Conservation (phyloP, 2,888 invertebrate genomes). For the Romanomermis culicivorax region DNA sequence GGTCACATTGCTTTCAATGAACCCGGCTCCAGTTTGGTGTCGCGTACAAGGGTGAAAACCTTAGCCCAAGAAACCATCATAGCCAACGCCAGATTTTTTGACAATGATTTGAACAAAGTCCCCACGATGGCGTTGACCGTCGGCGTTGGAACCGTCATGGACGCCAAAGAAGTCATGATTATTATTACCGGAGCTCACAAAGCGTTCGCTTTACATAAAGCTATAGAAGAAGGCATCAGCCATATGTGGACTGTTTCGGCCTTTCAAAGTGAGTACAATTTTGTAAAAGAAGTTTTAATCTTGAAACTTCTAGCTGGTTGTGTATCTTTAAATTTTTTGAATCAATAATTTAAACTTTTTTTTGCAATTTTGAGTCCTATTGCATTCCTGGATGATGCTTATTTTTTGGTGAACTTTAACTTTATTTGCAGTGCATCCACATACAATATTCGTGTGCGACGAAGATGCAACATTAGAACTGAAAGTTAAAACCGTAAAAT, state of each 20-base stretch:
- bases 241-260: slow-evolving; percentile 47
- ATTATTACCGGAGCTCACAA: slow-evolving; percentile 89
- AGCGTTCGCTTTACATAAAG: slow-evolving; percentile 82
- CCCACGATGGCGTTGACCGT: slow-evolving; percentile 75
- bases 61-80: slow-evolving; percentile 84
- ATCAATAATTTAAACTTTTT: too few species aligned
- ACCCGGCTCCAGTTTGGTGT: slow-evolving; percentile 83
- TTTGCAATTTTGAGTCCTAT: too few species aligned
- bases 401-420: too few species aligned
- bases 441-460: slow-evolving; percentile 79
- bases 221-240: slow-evolving; percentile 91
- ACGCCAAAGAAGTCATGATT: slow-evolving; percentile 89
- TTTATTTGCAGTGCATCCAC: slow-evolving; percentile 45
- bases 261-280: slow-evolving; percentile 2
- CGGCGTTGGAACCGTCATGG: slow-evolving; percentile 97
- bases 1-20: slow-evolving; percentile 99
- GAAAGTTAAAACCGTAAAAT: slow-evolving; percentile 91
- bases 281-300: background rate
- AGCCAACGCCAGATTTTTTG: slow-evolving; percentile 92
- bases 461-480: slow-evolving; percentile 91
- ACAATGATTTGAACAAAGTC: slow-evolving; percentile 73
- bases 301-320: too few species aligned
- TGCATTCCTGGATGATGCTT: too few species aligned
- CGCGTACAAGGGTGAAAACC: slow-evolving; percentile 84
- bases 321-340: too few species aligned